Evolutionary conservation across 2,113 vertebrate species (phyloP).

Genomic region (Odontophorus gujanensis): DNA sequence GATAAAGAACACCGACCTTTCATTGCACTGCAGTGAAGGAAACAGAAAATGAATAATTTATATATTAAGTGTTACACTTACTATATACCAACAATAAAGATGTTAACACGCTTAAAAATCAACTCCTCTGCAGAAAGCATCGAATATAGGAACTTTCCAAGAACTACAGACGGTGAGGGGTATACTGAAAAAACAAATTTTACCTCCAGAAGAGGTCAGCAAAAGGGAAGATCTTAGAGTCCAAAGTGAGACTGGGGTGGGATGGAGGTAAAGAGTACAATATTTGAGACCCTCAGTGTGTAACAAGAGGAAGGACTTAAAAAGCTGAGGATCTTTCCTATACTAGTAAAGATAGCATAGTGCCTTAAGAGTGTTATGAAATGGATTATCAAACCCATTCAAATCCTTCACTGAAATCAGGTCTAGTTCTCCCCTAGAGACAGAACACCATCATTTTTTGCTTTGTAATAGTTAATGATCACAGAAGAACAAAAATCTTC

Average conservation of each 20-base stretch:
- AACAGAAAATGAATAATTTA: background rate
- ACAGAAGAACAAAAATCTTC: background rate
- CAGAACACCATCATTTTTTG: background rate
- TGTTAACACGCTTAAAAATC: background rate
- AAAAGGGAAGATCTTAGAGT: background rate
- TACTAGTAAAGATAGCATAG: background rate
- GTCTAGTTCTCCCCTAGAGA: background rate
- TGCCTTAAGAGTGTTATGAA: background rate
- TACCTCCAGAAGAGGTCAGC: background rate
- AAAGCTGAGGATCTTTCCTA: background rate
- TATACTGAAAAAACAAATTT: background rate
- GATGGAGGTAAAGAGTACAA: background rate
- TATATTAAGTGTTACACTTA: background rate
- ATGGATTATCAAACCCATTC: background rate
- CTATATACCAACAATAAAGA: background rate
- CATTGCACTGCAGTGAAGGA: background rate
- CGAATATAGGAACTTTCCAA: background rate
- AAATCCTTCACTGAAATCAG: background rate
- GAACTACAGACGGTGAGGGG: background rate
- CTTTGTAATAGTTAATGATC: background rate
- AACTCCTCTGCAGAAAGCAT: background rate
- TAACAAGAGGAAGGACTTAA: background rate
- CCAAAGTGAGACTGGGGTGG: background rate
- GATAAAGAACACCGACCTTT: background rate
- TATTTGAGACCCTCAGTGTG: background rate